phyloP scores from a whole-genome alignment of 2,113 vertebrate species.

The Neolamprologus sp. region DNA sequence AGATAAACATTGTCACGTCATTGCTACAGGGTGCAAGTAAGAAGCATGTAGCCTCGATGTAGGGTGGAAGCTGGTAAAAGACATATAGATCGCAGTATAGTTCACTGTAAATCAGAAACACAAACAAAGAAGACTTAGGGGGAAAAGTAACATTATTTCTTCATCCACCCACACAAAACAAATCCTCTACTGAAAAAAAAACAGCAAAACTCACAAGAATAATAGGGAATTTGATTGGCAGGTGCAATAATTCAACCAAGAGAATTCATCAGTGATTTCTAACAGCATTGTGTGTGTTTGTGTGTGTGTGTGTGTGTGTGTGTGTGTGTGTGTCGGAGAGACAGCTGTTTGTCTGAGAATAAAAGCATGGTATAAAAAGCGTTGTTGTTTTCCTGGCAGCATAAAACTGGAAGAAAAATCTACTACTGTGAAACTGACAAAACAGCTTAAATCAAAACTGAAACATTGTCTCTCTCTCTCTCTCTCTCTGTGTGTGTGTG shows the following conservation, averaged over 20 bases:
- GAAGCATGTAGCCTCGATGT: neutral
- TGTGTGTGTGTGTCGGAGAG: neutral
- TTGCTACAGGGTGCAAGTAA: neutral
- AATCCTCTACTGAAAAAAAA: slow-evolving; percentile 7
- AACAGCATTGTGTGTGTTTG: neutral
- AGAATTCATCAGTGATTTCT: slow-evolving; percentile 27
- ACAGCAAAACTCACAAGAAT: slow-evolving; percentile 26
- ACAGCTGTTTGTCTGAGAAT: slow-evolving; percentile 46
- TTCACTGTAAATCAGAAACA: neutral
- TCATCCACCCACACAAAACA: slow-evolving; percentile 25
- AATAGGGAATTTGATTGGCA: slow-evolving; percentile 48
- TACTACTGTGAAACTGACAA: slow-evolving; percentile 29
- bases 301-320: neutral
- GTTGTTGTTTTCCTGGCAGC: slow-evolving; percentile 16
- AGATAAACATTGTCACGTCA: neutral
- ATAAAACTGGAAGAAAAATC: slow-evolving; percentile 32
- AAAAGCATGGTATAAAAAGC: neutral
- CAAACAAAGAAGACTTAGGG: neutral
- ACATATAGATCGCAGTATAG: neutral
- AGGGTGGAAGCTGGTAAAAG: neutral
- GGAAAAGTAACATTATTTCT: neutral
- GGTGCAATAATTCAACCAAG: slow-evolving; percentile 44
- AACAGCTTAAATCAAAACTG: slow-evolving; percentile 28
- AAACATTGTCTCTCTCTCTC: neutral
- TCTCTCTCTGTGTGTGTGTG: neutral